Percentiles rank a stretch among this genome's conserved stretches.
These are phyloP conservation scores for Agrilus biguttatus DNA, from an alignment of 2,888 invertebrate species.

Conservation along the genomic window DNA sequence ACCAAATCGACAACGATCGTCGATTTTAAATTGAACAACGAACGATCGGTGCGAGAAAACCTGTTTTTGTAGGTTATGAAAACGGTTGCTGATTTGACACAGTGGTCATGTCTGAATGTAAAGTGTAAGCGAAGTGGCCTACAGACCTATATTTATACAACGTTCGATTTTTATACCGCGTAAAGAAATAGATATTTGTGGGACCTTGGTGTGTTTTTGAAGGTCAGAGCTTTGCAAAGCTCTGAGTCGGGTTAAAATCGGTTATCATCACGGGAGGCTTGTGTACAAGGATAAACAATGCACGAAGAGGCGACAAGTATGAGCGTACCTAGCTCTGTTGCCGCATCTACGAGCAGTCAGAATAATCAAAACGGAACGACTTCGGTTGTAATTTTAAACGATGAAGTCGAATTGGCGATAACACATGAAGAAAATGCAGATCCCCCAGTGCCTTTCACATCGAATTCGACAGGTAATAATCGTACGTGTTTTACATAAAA, in stretches of 20 bases:
- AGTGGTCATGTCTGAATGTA: slow-evolving; percentile 60
- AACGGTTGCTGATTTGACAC: slow-evolving; percentile 53
- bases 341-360: slow-evolving; percentile 43
- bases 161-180: slow-evolving; percentile 42
- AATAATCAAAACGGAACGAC: slow-evolving; percentile 26
- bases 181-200: slow-evolving; percentile 34
- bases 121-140: slow-evolving; percentile 79
- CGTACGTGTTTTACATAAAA: slow-evolving; percentile 3
- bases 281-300: slow-evolving; percentile 39
- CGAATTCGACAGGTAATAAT: slow-evolving; percentile 43
- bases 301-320: slow-evolving; percentile 57
- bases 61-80: slow-evolving; percentile 36
- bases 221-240: slow-evolving; percentile 33
- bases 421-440: slow-evolving; percentile 43
- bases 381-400: slow-evolving; percentile 28
- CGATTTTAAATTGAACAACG: no score
- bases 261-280: slow-evolving; percentile 29
- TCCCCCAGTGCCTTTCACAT: slow-evolving; percentile 46
- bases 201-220: slow-evolving; percentile 32
- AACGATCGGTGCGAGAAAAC: slow-evolving; percentile 17
- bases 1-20: no score
- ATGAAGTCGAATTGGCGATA: slow-evolving; percentile 35
- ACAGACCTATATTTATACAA: slow-evolving; percentile 74
- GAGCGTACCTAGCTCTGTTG: slow-evolving; percentile 49
- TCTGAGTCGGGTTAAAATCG: slow-evolving; percentile 30